These are phyloP conservation scores for Clivina fossor DNA, from an alignment of 2,888 invertebrate genomes.

Conservation along the genomic window DNA sequence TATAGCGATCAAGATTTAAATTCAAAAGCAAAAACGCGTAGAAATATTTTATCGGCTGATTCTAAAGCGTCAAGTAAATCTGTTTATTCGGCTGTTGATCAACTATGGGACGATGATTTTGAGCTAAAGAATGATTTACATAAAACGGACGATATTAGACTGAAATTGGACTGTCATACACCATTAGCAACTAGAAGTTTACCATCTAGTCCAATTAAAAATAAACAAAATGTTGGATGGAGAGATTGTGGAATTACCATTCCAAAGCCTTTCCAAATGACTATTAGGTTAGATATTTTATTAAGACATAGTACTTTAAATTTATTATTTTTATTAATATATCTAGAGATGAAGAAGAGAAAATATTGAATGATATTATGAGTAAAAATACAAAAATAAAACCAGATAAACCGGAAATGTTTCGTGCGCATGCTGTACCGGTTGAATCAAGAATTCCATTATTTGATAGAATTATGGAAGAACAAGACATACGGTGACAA, in stretches of 20 bases:
- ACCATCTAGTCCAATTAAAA: slow-evolving; percentile 60
- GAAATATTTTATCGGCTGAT: slow-evolving; percentile 45
- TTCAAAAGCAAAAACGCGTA: slow-evolving; percentile 13
- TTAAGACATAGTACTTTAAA: neutral
- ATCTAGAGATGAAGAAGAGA: slow-evolving; percentile 67
- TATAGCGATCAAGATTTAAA: slow-evolving; percentile 40
- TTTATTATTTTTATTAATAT: no score
- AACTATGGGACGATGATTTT: slow-evolving; percentile 45
- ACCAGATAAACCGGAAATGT: slow-evolving; percentile 56
- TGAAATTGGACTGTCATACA: slow-evolving; percentile 42
- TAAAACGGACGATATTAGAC: slow-evolving; percentile 48
- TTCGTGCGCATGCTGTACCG: slow-evolving; percentile 66
- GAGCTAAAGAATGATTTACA: slow-evolving; percentile 11
- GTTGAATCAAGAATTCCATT: slow-evolving; percentile 71
- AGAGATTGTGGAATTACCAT: slow-evolving; percentile 56
- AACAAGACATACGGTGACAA: slow-evolving; percentile 68
- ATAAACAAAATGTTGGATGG: slow-evolving; percentile 48
- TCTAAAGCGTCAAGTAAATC: slow-evolving; percentile 43
- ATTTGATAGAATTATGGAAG: slow-evolving; percentile 70
- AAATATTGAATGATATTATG: slow-evolving; percentile 58
- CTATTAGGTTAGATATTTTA: slow-evolving; percentile 59
- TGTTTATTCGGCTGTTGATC: slow-evolving; percentile 32
- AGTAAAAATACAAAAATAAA: slow-evolving; percentile 49
- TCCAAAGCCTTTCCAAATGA: slow-evolving; percentile 71
- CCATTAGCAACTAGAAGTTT: slow-evolving; percentile 55